phyloP scores from a whole-genome alignment of 1,140 invertebrate genomes.

The Drosophila pectinifera region DNA sequence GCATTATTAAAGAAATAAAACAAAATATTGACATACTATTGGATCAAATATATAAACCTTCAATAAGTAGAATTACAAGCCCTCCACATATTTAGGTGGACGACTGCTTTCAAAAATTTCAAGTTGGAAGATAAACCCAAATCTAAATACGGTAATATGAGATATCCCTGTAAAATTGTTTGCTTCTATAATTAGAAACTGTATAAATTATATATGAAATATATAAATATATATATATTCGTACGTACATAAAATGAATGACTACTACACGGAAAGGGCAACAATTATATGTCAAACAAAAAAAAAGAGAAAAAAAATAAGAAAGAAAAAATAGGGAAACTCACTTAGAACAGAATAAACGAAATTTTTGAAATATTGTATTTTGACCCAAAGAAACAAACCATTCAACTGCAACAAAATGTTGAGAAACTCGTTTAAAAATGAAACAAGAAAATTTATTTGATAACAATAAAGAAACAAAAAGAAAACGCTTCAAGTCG shows the following conservation, averaged over 20 bases:
- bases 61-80: constrained; percentile 48
- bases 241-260: constrained; percentile 38
- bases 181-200: constrained; percentile 77
- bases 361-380: constrained; percentile 77
- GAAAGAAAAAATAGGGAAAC: constrained; percentile 18
- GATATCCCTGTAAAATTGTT: constrained; percentile 69
- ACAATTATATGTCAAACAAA: constrained; percentile 52
- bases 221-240: constrained; percentile 48
- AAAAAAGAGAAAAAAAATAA: constrained; percentile 27
- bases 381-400: constrained; percentile 79
- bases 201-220: constrained; percentile 67
- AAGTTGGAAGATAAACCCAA: constrained; percentile 10
- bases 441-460: constrained; percentile 64
- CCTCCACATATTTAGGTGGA: constrained; percentile 16
- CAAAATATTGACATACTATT: constrained; percentile 42
- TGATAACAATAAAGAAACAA: constrained; percentile 76
- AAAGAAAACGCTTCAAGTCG: constrained; percentile 1
- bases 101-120: constrained; percentile 24
- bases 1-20: constrained; percentile 41
- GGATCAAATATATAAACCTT: constrained; percentile 40
- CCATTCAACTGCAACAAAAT: constrained; percentile 59
- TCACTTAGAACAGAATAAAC: constrained; percentile 56
- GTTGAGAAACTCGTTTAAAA: constrained; percentile 78
- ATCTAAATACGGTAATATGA: constrained; percentile 22
- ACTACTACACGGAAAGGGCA: constrained; percentile 24